Conservation (phyloP, 2,888 invertebrate genomes). For the Lomographa bimaculata region DNA sequence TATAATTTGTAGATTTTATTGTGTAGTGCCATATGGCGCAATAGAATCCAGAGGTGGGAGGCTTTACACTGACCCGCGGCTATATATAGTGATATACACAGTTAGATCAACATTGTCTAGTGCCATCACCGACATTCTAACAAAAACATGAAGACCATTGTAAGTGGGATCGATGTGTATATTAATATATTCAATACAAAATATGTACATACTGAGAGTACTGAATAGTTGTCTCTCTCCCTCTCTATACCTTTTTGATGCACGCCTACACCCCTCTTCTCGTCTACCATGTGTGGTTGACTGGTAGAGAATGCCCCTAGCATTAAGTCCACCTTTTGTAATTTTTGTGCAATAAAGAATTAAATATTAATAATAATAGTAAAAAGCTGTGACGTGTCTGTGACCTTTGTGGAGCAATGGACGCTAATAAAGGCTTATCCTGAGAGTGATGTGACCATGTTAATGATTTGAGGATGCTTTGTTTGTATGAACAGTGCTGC, state of each 20-base stretch:
- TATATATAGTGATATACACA: constrained; percentile 75
- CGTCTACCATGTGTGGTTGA: no score
- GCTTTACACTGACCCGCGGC: constrained; percentile 61
- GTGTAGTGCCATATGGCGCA: constrained; percentile 70
- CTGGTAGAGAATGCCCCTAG: no score
- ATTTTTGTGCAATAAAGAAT: no score
- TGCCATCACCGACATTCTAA: constrained; percentile 67
- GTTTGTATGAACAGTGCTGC: no score
- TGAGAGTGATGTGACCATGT: no score
- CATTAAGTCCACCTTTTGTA: no score
- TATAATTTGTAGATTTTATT: constrained; percentile 71
- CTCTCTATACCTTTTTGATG: no score
- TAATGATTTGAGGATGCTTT: no score
- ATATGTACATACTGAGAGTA: no score
- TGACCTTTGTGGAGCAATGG: constrained; percentile 27
- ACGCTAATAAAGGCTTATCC: constrained; percentile 5
- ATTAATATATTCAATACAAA: no score
- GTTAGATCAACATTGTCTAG: constrained; percentile 77
- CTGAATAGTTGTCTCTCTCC: no score
- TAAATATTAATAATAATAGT: constrained; percentile 34
- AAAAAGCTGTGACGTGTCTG: constrained; percentile 32
- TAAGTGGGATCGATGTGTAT: constrained; percentile 78
- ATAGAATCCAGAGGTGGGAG: constrained; percentile 72
- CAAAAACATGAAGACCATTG: constrained; percentile 76
- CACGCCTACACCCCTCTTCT: no score